Conservation (phyloP, 92 coral and sea anemone genomes). For the Montipora capitata region DNA sequence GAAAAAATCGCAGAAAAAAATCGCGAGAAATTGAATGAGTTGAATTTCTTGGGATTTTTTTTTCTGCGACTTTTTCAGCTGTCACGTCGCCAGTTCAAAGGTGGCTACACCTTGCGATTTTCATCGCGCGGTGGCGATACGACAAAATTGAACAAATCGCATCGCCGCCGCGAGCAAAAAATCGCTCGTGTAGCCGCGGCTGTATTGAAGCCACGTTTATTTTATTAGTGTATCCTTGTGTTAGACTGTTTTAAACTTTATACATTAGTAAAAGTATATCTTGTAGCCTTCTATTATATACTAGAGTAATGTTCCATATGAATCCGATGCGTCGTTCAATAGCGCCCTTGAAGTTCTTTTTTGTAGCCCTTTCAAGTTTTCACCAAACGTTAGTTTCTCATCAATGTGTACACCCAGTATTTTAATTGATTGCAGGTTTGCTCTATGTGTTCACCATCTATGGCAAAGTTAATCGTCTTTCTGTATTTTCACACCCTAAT, state of each 20-base stretch:
- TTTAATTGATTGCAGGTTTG: constrained; percentile 23
- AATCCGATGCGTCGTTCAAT: neutral
- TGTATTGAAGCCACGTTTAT: too few relatives aligned
- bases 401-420: constrained; percentile 3
- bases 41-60: too few relatives aligned
- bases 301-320: neutral
- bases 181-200: too few relatives aligned
- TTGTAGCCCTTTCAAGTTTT: constrained; percentile 1
- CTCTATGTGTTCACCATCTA: constrained; percentile 1
- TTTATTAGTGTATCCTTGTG: neutral
- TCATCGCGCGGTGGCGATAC: too few relatives aligned
- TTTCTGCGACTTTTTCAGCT: too few relatives aligned
- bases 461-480: neutral
- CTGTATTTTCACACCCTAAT: constrained; percentile 15
- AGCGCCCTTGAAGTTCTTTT: neutral
- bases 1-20: too few relatives aligned
- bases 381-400: neutral
- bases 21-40: too few relatives aligned
- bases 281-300: neutral
- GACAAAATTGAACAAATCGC: too few relatives aligned
- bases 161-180: too few relatives aligned
- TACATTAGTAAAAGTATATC: neutral
- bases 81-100: too few relatives aligned
- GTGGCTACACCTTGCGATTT: too few relatives aligned
- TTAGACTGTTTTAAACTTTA: neutral